Percentiles rank a stretch among this genome's conserved stretches.
These are phyloP conservation scores for Cheilinus undulatus DNA, from an alignment of 2,113 vertebrate species.

Conservation along the genomic window DNA sequence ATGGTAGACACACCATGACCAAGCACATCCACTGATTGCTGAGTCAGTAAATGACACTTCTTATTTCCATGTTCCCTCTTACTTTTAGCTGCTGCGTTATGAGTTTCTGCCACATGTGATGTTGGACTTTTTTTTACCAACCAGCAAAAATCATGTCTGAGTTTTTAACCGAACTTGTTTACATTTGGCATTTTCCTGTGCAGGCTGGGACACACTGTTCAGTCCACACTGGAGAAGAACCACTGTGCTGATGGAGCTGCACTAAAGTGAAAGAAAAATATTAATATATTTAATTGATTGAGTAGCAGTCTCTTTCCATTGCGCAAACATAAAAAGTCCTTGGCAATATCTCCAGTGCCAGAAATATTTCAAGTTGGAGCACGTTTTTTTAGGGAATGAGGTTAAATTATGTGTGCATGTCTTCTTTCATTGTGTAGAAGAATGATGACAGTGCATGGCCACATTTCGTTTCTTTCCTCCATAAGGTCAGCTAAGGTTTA, in stretches of 20 bases:
- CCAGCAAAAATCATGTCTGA: neutral
- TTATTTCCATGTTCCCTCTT: constrained; percentile 22
- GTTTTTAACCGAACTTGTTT: neutral
- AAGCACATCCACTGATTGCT: constrained; percentile 31
- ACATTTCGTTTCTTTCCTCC: neutral
- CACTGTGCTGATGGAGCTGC: neutral
- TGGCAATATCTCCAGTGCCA: neutral
- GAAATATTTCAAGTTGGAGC: neutral
- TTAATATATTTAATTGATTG: too few relatives aligned
- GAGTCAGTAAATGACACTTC: constrained; percentile 52
- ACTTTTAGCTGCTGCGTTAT: neutral
- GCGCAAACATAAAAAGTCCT: neutral
- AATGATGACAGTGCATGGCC: neutral
- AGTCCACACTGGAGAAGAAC: neutral
- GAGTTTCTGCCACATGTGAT: neutral
- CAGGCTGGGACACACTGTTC: neutral
- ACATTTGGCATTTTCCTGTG: neutral
- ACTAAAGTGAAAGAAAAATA: too few relatives aligned
- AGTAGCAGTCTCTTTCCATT: too few relatives aligned
- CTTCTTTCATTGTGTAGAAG: neutral
- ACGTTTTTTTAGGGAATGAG: neutral
- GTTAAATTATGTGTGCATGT: neutral
- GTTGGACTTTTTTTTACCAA: neutral
- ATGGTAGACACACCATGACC: constrained; percentile 22
- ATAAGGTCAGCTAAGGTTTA: neutral